These are phyloP conservation scores for Sinocyclocheilus maitianheensis DNA, from an alignment of 2,113 vertebrate species.

Conservation along the genomic window DNA sequence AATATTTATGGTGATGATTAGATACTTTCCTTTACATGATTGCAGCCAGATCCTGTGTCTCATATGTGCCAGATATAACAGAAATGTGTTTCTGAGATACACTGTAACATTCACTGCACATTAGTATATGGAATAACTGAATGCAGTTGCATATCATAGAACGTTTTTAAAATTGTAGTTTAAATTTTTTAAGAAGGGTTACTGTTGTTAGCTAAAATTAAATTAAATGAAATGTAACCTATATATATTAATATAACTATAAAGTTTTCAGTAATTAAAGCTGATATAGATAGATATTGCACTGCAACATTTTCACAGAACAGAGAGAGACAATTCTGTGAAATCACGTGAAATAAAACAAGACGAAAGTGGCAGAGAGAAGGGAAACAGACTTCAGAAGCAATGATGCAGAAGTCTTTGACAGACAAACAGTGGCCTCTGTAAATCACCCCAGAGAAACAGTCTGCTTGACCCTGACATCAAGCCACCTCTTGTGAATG, in stretches of 20 bases:
- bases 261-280: too few relatives aligned
- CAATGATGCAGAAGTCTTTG: slow-evolving; percentile 6
- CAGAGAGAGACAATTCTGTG: neutral
- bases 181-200: too few relatives aligned
- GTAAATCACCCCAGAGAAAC: slow-evolving; percentile 28
- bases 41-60: neutral
- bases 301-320: neutral
- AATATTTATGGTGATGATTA: slow-evolving; percentile 61
- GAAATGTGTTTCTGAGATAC: neutral
- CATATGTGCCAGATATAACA: neutral
- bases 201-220: too few relatives aligned
- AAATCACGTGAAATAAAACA: neutral
- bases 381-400: neutral
- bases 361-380: neutral
- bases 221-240: too few relatives aligned
- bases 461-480: slow-evolving; percentile 50
- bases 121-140: neutral
- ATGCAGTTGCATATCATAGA: neutral
- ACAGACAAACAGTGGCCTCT: slow-evolving; percentile 3
- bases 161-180: too few relatives aligned
- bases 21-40: slow-evolving; percentile 10
- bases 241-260: too few relatives aligned
- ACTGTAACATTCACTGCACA: neutral
- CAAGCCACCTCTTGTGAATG: slow-evolving; percentile 54
- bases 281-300: too few relatives aligned